phyloP scores from a whole-genome alignment of 1,140 invertebrate species.

The Caerostris extrusa region DNA sequence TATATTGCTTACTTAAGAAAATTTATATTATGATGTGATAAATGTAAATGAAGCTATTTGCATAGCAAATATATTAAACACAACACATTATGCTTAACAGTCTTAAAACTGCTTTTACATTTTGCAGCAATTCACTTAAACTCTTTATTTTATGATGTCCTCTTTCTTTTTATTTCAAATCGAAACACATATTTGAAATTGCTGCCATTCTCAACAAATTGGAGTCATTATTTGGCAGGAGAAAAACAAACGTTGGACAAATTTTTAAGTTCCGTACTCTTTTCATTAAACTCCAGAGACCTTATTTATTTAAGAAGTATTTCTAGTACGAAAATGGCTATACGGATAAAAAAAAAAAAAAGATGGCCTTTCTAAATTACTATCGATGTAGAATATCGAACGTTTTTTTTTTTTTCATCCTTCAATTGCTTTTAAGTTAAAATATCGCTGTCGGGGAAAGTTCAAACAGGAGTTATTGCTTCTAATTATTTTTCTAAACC shows the following conservation, averaged over 20 bases:
- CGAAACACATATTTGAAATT: background rate
- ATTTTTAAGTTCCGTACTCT: background rate
- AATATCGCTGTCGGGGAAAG: background rate
- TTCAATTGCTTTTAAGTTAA: background rate
- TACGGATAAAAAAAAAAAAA: background rate
- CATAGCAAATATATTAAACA: background rate
- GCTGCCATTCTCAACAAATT: constrained; percentile 46
- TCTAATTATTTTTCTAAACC: constrained; percentile 52
- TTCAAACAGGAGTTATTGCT: background rate
- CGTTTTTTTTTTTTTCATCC: background rate
- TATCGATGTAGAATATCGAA: background rate
- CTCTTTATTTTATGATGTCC: background rate
- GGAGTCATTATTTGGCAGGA: background rate
- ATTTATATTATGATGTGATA: background rate
- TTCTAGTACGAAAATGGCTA: background rate
- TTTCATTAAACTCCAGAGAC: constrained; percentile 38
- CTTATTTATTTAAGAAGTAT: constrained; percentile 54
- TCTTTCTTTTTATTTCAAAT: background rate
- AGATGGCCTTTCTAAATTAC: background rate
- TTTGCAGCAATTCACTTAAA: background rate
- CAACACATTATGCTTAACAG: background rate
- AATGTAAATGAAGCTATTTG: background rate
- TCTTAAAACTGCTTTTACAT: background rate
- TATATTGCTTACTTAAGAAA: too few species aligned
- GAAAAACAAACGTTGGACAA: background rate